Base-by-base conservation (phyloP, 1,140 invertebrate genomes). In the Camponotus vicinus region DNA sequence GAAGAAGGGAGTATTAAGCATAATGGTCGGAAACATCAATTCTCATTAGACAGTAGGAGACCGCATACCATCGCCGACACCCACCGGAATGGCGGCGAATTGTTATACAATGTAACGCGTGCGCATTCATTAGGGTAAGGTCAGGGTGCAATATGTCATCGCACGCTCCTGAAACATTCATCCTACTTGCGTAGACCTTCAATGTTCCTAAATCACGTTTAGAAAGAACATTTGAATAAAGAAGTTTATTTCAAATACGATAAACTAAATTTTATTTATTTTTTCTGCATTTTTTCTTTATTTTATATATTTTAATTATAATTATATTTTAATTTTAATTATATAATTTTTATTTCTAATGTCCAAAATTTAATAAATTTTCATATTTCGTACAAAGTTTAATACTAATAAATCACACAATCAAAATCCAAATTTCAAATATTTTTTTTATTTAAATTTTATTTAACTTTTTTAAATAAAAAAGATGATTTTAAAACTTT, bases 11-110 rank as follows among this genome's bases (percentile, higher is more conserved):
- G 64, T 89, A 80, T 91, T 90, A 86, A 89, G 40, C 59, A 66
- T 92, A 92, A 92, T 92, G 80, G 90, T 91, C 90, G 91, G 91
- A 92, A 91, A 92, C 90, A 92, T 92, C 89, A 92, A 92, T 92
- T 91, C 84, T 88, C 90, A 84, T 91, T 75, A 85, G 75, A 86
- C 75, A 55, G 73, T 86, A 89, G 88, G 83, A 91, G 79, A 92
- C 61, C 64, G 86, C 61, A 80, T 86, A 90, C 70, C 49, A 49
- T 21, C 64, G 77, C 45, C 85, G 78, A 89, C 86, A 91, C 89
- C 86, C 73, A 88, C 76, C 52, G 63, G n/a, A 67, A 45, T 7
- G 45, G 52, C 34, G 77, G 64, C 55, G 40, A 32, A 83, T 75
- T 75, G 69, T 83, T 75, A 55, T 55, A 83, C 55, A 66, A 63